Conservation (phyloP, 2,797 vertebrate species). For the Syncerus caffer region DNA sequence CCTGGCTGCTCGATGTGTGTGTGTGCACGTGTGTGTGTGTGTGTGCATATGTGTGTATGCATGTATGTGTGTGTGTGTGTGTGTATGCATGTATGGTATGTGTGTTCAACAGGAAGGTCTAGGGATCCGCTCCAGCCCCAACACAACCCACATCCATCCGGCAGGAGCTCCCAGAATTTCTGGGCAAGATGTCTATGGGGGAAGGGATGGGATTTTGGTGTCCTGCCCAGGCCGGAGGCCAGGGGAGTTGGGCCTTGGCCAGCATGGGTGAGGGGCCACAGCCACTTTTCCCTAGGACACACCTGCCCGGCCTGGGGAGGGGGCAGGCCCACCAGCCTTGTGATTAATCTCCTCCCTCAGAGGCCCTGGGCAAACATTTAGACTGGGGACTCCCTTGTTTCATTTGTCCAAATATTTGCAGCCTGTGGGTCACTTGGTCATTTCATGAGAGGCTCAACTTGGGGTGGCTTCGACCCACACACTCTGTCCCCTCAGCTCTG, state of each 20-base stretch:
- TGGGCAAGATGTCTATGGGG: rapidly evolving
- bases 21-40: rapidly evolving
- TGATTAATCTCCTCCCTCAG: conserved; percentile 73
- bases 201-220: no score
- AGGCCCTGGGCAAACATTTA: conserved; percentile 78
- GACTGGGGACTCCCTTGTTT: conserved; percentile 77
- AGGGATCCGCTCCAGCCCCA: no score
- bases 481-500: background rate
- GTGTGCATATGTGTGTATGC: background rate
- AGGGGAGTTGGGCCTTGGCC: background rate
- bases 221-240: background rate
- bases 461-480: background rate
- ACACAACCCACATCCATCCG: background rate
- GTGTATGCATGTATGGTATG: background rate
- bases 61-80: background rate
- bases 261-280: rapidly evolving
- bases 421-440: conserved; percentile 58
- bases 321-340: background rate
- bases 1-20: no score
- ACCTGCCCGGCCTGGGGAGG: conserved; percentile 38
- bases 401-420: conserved; percentile 80
- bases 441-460: conserved; percentile 68
- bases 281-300: background rate
- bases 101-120: no score
- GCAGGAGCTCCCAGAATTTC: background rate